These are phyloP conservation scores for Suncus etruscus DNA, from an alignment of 2,113 vertebrate species.

Conservation along the genomic window DNA sequence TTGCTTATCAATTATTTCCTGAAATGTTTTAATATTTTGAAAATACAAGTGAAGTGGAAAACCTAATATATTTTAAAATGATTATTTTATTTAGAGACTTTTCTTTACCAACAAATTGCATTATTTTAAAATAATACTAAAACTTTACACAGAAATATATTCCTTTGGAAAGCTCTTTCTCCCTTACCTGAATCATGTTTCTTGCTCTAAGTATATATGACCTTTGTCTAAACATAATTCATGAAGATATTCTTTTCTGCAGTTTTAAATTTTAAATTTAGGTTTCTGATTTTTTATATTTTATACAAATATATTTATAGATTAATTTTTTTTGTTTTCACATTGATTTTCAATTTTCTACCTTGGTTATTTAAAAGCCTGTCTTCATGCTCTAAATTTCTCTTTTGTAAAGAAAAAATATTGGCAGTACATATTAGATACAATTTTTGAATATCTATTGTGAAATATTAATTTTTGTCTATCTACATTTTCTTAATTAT, in stretches of 20 bases:
- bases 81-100: constrained; percentile 8
- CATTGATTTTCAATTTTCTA: not conserved
- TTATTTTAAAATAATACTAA: not conserved
- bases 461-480: not conserved
- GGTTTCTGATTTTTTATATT: not conserved
- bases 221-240: too few relatives aligned
- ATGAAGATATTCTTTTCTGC: not conserved
- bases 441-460: not conserved
- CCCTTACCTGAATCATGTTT: not conserved
- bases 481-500: not conserved
- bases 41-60: not conserved
- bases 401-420: not conserved
- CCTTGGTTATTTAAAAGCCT: not conserved
- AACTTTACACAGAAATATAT: not conserved
- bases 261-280: constrained; percentile 36
- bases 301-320: not conserved
- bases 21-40: constrained; percentile 15
- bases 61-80: not conserved
- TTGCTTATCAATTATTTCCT: constrained; percentile 4
- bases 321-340: not conserved
- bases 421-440: not conserved
- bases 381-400: not conserved
- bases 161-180: not conserved
- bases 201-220: not conserved
- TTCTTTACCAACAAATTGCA: not conserved